Evolutionary conservation across 1,140 invertebrate genomes (phyloP), one percentile per base, ranked within the genome.

Genomic region (Drosophila busckii): DNA sequence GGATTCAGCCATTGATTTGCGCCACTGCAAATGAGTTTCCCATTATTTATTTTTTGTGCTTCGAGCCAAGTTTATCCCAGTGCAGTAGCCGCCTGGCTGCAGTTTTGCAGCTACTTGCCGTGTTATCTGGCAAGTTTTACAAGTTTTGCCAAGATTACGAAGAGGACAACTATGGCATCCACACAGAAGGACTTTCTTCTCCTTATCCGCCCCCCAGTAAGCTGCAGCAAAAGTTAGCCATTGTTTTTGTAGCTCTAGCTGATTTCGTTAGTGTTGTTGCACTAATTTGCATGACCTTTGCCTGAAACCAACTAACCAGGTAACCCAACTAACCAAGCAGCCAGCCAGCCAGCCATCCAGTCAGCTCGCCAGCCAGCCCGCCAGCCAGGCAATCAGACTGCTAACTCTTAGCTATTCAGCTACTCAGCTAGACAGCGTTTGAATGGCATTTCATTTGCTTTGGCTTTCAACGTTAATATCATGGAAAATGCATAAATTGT

Each of bases 401-500:
- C n/a, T n/a, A n/a, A n/a, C n/a, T n/a, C n/a, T n/a, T n/a, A n/a
- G n/a, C n/a, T n/a, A n/a, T n/a, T n/a, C n/a, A n/a, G n/a, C n/a
- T n/a, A n/a, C n/a, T n/a, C n/a, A n/a, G 22, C 35, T 22, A 45
- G 15, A 37, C 34, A 70, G 41, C 52, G 49, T 55, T 80, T 78
- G 73, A 78, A 80, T 78, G 75, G 73, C 54, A 71, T 78, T 80
- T 73, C 63, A 80, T 80, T 78, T 80, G 73, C 68, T 56, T 73
- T 41, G 73, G 68, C 60, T 80, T 78, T 78, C 75, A 80, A 45
- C 73, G 73, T 64, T 78, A 78, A 80, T 80, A 54, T 68, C 68
- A 78, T 68, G 68, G 71, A 78, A 78, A 80, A 78, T 78, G 71
- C 71, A 78, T 78, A 78, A 78, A 78, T 80, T 78, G 73, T 62